These are phyloP conservation scores for Arctia plantaginis DNA, from an alignment of 2,888 invertebrate genomes.

Conservation along the genomic window DNA sequence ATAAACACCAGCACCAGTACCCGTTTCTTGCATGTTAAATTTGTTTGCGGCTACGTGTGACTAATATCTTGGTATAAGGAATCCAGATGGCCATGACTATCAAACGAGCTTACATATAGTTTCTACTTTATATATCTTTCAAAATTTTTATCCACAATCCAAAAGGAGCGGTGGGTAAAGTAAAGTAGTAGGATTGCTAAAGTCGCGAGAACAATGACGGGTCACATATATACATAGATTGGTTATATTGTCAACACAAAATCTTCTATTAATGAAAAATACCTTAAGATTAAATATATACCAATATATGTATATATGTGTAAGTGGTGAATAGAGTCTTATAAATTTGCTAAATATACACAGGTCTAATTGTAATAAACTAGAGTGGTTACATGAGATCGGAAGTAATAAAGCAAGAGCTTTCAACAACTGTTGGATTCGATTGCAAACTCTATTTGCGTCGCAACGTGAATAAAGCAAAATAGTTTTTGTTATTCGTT, in stretches of 20 bases:
- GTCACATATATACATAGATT: too few relatives aligned
- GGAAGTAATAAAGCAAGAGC: slow-evolving; percentile 60
- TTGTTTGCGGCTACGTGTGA: neutral
- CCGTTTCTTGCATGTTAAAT: neutral
- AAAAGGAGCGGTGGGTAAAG: neutral
- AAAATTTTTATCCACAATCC: neutral
- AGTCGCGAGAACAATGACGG: neutral
- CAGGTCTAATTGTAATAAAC: slow-evolving; percentile 10
- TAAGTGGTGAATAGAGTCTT: neutral
- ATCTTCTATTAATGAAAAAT: too few relatives aligned
- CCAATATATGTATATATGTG: too few relatives aligned
- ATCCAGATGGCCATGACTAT: neutral
- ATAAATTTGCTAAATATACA: neutral
- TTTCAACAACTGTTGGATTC: slow-evolving; percentile 49
- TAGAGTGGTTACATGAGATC: slow-evolving; percentile 19
- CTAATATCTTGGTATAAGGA: neutral
- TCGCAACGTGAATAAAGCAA: slow-evolving; percentile 46
- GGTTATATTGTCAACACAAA: too few relatives aligned
- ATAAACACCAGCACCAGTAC: neutral
- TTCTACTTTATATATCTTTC: neutral
- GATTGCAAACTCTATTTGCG: slow-evolving; percentile 49
- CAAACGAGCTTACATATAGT: neutral
- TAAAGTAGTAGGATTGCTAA: neutral
- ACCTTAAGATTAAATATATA: too few relatives aligned
- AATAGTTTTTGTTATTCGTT: slow-evolving; percentile 39